Percentiles rank a stretch among this genome's conserved stretches.
These are phyloP conservation scores for Hydrozoanthus gracilis DNA, from an alignment of 92 coral and sea anemone species.

Conservation along the genomic window DNA sequence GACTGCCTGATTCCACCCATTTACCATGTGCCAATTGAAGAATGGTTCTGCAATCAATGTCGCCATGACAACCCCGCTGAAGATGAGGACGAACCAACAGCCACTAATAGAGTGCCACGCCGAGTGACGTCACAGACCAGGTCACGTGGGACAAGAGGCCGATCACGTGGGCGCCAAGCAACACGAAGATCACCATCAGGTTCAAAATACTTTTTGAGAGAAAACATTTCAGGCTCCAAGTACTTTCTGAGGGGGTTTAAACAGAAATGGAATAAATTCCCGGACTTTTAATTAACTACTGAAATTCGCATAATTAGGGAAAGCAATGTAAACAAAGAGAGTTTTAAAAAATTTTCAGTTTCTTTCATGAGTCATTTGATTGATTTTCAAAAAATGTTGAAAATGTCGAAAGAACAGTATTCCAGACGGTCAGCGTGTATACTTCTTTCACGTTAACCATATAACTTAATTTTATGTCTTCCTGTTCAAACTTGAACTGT, in stretches of 20 bases:
- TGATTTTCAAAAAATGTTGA: too few relatives aligned
- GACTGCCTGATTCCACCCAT: constrained; percentile 89
- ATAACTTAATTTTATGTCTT: too few relatives aligned
- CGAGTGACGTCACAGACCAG: neutral
- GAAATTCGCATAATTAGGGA: neutral
- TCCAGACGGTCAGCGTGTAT: too few relatives aligned
- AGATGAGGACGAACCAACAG: neutral
- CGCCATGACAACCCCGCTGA: constrained; percentile 32
- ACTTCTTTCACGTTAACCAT: too few relatives aligned
- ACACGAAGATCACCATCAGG: constrained; percentile 17
- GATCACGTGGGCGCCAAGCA: constrained; percentile 20
- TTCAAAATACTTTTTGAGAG: constrained; percentile 42
- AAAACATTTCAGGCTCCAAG: constrained; percentile 35
- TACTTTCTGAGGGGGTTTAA: constrained; percentile 41
- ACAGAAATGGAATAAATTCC: constrained; percentile 24
- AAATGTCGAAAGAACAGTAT: too few relatives aligned
- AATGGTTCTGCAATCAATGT: constrained; percentile 90
- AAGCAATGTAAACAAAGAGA: neutral
- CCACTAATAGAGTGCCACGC: neutral
- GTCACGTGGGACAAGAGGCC: constrained; percentile 32
- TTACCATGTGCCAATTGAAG: constrained; percentile 83
- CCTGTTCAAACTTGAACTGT: too few relatives aligned
- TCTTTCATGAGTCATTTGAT: too few relatives aligned
- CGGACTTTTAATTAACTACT: neutral
- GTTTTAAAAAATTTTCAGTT: neutral